These are phyloP conservation scores for Agapornis roseicollis DNA, from an alignment of 2,113 vertebrate species.

Conservation along the genomic window DNA sequence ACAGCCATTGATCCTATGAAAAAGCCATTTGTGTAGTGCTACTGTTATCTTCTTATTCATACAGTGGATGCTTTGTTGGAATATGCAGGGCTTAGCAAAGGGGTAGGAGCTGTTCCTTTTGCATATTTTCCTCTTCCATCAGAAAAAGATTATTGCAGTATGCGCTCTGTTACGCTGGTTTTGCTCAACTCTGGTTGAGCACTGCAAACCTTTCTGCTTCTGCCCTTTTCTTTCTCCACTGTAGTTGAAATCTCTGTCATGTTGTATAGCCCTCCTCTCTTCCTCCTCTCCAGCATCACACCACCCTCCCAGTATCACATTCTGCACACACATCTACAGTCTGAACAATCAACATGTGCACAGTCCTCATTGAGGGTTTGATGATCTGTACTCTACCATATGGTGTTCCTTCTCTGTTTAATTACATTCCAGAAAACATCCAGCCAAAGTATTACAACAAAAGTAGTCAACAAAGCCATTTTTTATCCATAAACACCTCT, in stretches of 20 bases:
- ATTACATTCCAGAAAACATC: neutral
- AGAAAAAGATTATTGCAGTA: neutral
- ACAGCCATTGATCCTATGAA: neutral
- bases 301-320: neutral
- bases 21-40: neutral
- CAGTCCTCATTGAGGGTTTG: neutral
- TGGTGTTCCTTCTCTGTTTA: neutral
- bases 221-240: fast-evolving
- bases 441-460: neutral
- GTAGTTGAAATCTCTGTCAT: neutral
- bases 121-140: neutral
- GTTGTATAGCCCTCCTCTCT: neutral
- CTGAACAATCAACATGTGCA: neutral
- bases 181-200: neutral
- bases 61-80: neutral
- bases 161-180: neutral
- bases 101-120: neutral
- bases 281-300: neutral
- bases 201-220: neutral
- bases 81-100: neutral
- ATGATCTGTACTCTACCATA: neutral
- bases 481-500: neutral
- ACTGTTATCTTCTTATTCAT: neutral
- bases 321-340: neutral
- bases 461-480: neutral